Percentiles rank a stretch among this genome's conserved stretches.
phyloP scores from a whole-genome alignment of 2,113 vertebrate genomes.

The Bubo scandiacus region DNA sequence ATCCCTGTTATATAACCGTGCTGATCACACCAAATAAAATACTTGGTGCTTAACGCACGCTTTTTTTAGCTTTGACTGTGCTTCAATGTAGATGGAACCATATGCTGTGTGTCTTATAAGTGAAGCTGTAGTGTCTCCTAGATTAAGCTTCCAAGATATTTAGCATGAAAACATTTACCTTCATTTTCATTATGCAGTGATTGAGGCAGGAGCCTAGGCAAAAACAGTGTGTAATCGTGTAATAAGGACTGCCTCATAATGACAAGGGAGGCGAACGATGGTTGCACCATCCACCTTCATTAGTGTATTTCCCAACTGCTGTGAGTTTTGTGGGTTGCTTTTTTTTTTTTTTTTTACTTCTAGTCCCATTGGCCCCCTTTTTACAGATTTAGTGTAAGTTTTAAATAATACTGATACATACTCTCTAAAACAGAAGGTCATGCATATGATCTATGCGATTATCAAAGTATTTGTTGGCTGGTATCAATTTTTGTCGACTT shows the following conservation, averaged over 20 bases:
- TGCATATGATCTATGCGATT: neutral
- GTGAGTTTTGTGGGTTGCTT: neutral
- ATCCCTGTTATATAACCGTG: neutral
- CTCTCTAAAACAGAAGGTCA: neutral
- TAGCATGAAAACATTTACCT: neutral
- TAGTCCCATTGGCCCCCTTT: neutral
- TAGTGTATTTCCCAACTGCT: constrained; percentile 37
- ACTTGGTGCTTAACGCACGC: neutral
- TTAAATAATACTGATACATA: neutral
- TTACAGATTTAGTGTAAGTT: neutral
- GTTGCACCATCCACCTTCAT: constrained; percentile 24
- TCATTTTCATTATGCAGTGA: neutral
- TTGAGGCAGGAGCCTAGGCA: neutral
- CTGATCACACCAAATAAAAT: neutral
- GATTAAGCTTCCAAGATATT: neutral
- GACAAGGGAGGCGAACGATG: neutral
- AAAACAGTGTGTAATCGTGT: neutral
- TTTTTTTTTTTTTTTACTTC: neutral
- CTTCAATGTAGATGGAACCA: neutral
- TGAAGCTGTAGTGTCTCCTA: neutral
- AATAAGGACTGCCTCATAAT: neutral
- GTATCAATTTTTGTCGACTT: neutral
- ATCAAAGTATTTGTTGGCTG: neutral
- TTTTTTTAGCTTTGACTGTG: neutral
- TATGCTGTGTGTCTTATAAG: neutral